phyloP scores from a whole-genome alignment of 2,797 vertebrate species.

The Chloroceryle amazona region DNA sequence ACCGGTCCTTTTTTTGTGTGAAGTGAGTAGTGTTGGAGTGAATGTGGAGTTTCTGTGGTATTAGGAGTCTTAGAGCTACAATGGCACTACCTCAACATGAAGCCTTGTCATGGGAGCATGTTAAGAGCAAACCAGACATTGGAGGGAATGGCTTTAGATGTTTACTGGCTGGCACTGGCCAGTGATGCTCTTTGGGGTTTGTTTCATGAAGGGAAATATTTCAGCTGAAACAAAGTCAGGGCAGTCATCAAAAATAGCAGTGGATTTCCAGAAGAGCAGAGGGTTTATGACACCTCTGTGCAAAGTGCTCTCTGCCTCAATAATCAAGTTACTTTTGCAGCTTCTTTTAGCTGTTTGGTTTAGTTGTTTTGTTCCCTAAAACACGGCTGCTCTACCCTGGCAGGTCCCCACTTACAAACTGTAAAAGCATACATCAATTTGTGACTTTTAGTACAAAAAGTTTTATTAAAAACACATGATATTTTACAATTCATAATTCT shows the following conservation, averaged over 20 bases:
- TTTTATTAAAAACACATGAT: conserved; percentile 14
- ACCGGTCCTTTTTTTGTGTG: background rate
- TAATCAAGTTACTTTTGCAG: background rate
- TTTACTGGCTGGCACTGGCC: background rate
- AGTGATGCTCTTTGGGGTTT: background rate
- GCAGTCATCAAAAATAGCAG: background rate
- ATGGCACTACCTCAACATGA: rapidly evolving
- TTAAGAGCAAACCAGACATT: background rate
- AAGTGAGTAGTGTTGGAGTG: background rate
- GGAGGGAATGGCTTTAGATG: background rate
- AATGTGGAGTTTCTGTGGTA: background rate
- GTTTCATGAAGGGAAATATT: background rate
- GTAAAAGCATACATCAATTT: background rate
- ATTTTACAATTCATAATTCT: conserved; percentile 30
- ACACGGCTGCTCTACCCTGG: background rate
- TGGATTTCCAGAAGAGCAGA: background rate
- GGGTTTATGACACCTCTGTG: background rate
- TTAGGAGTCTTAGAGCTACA: rapidly evolving
- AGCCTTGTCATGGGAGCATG: background rate
- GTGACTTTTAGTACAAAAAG: conserved; percentile 12
- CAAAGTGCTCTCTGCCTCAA: background rate
- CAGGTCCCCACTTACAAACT: conserved; percentile 15
- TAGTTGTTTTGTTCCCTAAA: background rate
- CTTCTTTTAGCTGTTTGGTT: background rate
- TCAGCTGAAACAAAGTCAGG: background rate